Conservation (phyloP, 2,888 invertebrate species). For the Agrenia bidenticulata region DNA sequence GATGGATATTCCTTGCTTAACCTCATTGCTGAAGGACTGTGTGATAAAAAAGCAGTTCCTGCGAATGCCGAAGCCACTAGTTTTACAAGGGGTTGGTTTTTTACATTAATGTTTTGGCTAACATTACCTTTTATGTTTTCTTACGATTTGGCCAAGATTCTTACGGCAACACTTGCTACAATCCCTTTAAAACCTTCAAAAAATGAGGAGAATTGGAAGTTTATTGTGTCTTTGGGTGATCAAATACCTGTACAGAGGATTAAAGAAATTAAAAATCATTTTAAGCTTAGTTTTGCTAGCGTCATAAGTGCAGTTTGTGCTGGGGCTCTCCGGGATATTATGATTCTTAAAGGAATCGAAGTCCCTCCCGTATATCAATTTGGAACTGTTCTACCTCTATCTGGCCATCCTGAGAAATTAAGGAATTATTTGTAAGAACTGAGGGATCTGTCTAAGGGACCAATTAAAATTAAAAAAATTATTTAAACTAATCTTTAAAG, state of each 20-base stretch:
- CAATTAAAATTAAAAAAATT: too few species aligned
- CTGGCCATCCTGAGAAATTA: constrained; percentile 9
- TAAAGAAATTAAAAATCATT: neutral
- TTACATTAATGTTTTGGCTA: neutral
- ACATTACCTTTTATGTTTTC: neutral
- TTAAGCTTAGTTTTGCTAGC: constrained; percentile 5
- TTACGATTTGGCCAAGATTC: neutral
- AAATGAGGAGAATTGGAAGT: too few species aligned
- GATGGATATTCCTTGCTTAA: constrained; percentile 22
- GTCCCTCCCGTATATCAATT: neutral
- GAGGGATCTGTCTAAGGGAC: too few species aligned
- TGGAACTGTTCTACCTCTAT: neutral
- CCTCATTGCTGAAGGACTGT: neutral
- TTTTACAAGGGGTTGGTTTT: neutral
- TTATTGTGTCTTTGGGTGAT: too few species aligned
- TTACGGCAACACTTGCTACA: neutral
- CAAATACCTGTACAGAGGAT: constrained; percentile 11
- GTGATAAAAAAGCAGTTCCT: neutral
- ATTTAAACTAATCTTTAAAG: too few species aligned
- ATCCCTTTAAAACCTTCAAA: neutral
- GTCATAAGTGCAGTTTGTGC: constrained; percentile 11
- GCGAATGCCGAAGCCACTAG: neutral
- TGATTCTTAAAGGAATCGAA: neutral
- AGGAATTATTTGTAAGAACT: constrained; percentile 15
- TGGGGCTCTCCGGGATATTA: constrained; percentile 13